phyloP scores from a whole-genome alignment of 1,140 invertebrate genomes.

The Colletes latitarsis region DNA sequence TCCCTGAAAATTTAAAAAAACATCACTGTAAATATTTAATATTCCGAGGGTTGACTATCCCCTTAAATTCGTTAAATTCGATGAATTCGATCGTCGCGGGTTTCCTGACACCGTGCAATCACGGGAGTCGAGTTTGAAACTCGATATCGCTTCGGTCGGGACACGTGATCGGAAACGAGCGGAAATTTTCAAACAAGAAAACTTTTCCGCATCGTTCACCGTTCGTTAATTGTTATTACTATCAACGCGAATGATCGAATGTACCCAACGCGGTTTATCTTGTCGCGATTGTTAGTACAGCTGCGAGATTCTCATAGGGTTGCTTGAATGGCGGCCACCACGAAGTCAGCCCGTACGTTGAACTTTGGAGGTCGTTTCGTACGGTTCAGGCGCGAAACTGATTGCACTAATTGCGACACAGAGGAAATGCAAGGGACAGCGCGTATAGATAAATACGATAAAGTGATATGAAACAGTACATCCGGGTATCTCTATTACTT shows the following conservation, averaged over 20 bases:
- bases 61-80: neutral
- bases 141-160: slow-evolving; percentile 1
- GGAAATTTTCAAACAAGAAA: slow-evolving; percentile 8
- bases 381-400: neutral
- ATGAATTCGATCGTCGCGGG: neutral
- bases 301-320: slow-evolving; percentile 42
- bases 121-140: slow-evolving; percentile 11
- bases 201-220: slow-evolving; percentile 4
- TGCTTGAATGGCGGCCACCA: neutral
- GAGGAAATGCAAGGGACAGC: too few relatives aligned
- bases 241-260: slow-evolving; percentile 27
- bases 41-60: neutral
- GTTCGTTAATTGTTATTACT: slow-evolving; percentile 41
- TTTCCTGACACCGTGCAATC: slow-evolving; percentile 29
- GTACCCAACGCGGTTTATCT: slow-evolving; percentile 29
- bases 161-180: slow-evolving; percentile 17
- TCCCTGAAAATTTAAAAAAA: too few relatives aligned
- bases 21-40: too few relatives aligned
- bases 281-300: slow-evolving; percentile 40
- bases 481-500: too few relatives aligned
- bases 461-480: too few relatives aligned
- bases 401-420: neutral
- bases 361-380: neutral
- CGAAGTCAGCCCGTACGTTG: neutral
- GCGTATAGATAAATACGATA: too few relatives aligned